These are phyloP conservation scores for Hydrotaea cyrtoneurina DNA, from an alignment of 2,888 invertebrate species.

Conservation along the genomic window DNA sequence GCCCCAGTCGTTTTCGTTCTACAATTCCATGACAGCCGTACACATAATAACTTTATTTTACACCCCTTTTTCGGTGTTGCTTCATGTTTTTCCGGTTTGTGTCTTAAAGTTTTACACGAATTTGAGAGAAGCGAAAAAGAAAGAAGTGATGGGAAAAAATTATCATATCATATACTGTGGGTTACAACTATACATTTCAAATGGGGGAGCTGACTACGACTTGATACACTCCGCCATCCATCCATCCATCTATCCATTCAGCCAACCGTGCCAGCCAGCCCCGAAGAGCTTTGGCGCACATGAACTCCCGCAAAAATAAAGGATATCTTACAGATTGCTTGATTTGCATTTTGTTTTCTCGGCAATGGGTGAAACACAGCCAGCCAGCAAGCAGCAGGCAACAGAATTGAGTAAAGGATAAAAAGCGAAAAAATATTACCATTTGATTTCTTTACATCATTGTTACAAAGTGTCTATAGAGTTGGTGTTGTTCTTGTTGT, in stretches of 20 bases:
- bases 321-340: slow-evolving; percentile 57
- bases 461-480: slow-evolving; percentile 49
- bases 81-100: neutral
- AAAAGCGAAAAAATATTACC: slow-evolving; percentile 44
- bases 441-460: slow-evolving; percentile 59
- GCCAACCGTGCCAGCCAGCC: no score
- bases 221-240: neutral
- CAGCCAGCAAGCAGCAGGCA: neutral
- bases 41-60: slow-evolving; percentile 12
- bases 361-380: neutral
- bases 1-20: neutral
- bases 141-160: neutral
- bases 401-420: neutral
- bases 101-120: neutral
- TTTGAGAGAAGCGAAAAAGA: neutral
- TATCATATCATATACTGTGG: slow-evolving; percentile 16
- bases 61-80: neutral
- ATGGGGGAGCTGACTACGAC: neutral
- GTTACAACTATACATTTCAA: neutral
- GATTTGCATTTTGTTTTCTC: slow-evolving; percentile 58
- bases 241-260: no score
- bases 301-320: neutral
- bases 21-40: neutral
- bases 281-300: neutral
- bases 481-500: neutral